phyloP scores from a whole-genome alignment of 2,888 invertebrate genomes.

The Nymphalis c-album region DNA sequence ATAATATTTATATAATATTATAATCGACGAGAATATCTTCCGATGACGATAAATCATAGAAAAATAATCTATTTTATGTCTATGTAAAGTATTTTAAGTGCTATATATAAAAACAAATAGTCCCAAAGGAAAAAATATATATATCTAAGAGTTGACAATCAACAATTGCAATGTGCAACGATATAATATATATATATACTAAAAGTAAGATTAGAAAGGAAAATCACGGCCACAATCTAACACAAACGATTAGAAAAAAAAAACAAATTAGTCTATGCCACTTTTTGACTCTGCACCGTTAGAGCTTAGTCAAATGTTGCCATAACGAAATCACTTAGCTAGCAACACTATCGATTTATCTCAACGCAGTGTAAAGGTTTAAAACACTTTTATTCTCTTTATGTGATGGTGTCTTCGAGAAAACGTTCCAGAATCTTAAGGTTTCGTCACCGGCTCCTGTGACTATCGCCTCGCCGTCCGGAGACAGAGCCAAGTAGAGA shows the following conservation, averaged over 20 bases:
- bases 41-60: not conserved
- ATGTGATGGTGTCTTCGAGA: constrained; percentile 97
- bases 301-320: not conserved
- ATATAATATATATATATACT: not conserved
- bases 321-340: constrained; percentile 5
- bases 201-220: not conserved
- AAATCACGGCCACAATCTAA: constrained; percentile 10
- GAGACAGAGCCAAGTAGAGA: constrained; percentile 96
- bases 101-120: constrained; percentile 28
- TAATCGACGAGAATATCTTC: constrained; percentile 2
- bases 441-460: constrained; percentile 99
- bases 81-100: constrained; percentile 53
- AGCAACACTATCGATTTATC: constrained; percentile 52
- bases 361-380: constrained; percentile 92
- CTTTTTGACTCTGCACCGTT: not conserved
- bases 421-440: constrained; percentile 99
- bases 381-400: constrained; percentile 96
- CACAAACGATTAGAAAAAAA: not conserved
- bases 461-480: constrained; percentile 99
- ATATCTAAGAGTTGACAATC: constrained; percentile 20
- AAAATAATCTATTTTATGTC: constrained; percentile 48
- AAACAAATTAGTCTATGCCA: not conserved
- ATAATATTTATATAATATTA: not conserved
- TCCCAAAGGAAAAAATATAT: constrained; percentile 28
- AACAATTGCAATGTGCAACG: constrained; percentile 10